phyloP scores from a whole-genome alignment of 2,797 vertebrate species.

The Microtus obscurus region DNA sequence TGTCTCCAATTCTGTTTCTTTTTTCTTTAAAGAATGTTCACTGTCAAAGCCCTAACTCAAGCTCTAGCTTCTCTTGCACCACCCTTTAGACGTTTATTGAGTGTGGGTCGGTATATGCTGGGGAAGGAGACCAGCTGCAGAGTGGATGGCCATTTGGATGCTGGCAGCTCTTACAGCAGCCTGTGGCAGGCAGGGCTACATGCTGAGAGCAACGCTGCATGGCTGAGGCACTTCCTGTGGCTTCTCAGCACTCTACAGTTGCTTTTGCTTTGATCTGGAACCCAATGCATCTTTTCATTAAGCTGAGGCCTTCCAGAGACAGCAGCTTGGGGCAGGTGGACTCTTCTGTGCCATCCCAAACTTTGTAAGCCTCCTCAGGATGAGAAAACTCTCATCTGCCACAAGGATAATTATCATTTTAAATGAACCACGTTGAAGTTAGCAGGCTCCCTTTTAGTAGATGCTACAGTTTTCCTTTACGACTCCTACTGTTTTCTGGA shows the following conservation, averaged over 20 bases:
- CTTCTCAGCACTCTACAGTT: not conserved
- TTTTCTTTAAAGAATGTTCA: not conserved
- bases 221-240: not conserved
- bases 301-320: slow-evolving; percentile 2
- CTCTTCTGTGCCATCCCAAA: slow-evolving; percentile 18
- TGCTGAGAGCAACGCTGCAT: not conserved
- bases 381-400: not conserved
- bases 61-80: not conserved
- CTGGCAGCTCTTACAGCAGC: not conserved
- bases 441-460: slow-evolving; percentile 46
- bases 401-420: not conserved
- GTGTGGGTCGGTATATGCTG: not conserved
- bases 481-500: slow-evolving; percentile 53
- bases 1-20: too few species aligned
- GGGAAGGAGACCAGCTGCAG: not conserved
- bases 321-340: not conserved
- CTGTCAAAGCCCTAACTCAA: not conserved
- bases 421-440: not conserved
- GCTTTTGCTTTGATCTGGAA: not conserved
- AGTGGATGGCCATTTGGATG: not conserved
- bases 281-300: slow-evolving; percentile 1
- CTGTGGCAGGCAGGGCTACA: accelerated
- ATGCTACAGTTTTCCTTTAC: not conserved
- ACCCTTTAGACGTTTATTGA: not conserved
- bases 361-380: not conserved